Conservation (phyloP, 2,797 vertebrate genomes). For the Todus mexicanus region DNA sequence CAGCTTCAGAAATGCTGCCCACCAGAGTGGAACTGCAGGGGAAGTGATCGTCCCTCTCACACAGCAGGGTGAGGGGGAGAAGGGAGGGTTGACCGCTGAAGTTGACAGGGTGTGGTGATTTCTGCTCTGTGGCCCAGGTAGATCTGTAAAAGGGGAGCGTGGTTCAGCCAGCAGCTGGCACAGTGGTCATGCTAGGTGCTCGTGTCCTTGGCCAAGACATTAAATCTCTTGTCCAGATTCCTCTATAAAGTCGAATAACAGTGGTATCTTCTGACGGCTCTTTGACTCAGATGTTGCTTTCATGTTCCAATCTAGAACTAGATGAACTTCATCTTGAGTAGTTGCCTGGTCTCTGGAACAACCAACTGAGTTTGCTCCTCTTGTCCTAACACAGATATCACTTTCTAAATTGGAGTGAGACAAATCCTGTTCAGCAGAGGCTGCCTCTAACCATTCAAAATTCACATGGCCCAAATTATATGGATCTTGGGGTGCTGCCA, state of each 20-base stretch:
- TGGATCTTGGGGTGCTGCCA: neutral
- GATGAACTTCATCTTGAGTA: neutral
- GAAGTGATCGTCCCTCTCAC: neutral
- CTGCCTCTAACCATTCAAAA: neutral
- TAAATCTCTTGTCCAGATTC: too few species aligned
- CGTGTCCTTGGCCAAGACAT: neutral
- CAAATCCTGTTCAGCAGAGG: neutral
- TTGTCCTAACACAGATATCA: neutral
- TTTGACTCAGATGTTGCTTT: neutral
- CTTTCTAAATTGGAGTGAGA: neutral
- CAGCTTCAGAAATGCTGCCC: neutral
- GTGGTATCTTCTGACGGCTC: neutral
- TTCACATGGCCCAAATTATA: accelerated
- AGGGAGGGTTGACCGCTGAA: accelerated
- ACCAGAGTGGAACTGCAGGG: neutral
- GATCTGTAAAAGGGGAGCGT: neutral
- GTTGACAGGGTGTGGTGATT: neutral
- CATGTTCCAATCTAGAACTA: neutral
- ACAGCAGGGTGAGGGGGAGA: accelerated
- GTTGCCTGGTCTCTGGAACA: neutral
- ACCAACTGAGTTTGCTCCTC: neutral
- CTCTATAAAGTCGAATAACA: neutral
- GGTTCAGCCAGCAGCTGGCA: neutral
- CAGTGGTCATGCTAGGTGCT: accelerated
- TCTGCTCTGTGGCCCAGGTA: neutral